phyloP scores from a whole-genome alignment of 2,888 invertebrate species.

The Hofmannophila pseudospretella region DNA sequence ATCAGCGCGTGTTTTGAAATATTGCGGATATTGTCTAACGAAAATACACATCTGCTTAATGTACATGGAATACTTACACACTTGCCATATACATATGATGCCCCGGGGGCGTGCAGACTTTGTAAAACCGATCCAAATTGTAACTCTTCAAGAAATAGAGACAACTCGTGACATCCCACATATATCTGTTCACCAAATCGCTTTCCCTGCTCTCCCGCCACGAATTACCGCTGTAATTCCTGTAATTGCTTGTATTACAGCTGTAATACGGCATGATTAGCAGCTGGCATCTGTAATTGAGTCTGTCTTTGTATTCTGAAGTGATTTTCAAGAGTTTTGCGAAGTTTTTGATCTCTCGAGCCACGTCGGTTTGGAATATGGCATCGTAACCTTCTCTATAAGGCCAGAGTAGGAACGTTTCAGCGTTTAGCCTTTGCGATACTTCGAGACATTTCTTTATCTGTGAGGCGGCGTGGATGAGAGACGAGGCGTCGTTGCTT shows the following conservation, averaged over 20 bases:
- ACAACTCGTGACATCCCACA: conserved; percentile 81
- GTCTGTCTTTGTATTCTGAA: conserved; percentile 80
- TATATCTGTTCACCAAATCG: conserved; percentile 73
- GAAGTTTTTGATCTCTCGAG: conserved; percentile 78
- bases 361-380: conserved; percentile 78
- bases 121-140: conserved; percentile 79
- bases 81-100: conserved; percentile 80
- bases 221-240: conserved; percentile 27
- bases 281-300: conserved; percentile 79
- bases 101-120: conserved; percentile 80
- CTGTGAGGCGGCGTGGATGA: conserved; percentile 78
- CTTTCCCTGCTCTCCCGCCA: conserved; percentile 31
- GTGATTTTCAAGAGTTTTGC: conserved; percentile 80
- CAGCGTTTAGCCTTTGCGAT: conserved; percentile 78
- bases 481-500: conserved; percentile 77
- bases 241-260: conserved; percentile 16
- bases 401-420: conserved; percentile 81
- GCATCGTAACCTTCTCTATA: conserved; percentile 78
- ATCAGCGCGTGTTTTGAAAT: no score
- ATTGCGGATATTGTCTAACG: no score
- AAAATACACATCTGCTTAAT: no score
- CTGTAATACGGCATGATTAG: conserved; percentile 71
- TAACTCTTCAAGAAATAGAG: conserved; percentile 79
- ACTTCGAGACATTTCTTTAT: conserved; percentile 80
- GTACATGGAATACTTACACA: no score